Percentiles rank a stretch among this genome's conserved stretches.
Conservation (phyloP, 2,113 vertebrate species). For the Eurystomus gularis region DNA sequence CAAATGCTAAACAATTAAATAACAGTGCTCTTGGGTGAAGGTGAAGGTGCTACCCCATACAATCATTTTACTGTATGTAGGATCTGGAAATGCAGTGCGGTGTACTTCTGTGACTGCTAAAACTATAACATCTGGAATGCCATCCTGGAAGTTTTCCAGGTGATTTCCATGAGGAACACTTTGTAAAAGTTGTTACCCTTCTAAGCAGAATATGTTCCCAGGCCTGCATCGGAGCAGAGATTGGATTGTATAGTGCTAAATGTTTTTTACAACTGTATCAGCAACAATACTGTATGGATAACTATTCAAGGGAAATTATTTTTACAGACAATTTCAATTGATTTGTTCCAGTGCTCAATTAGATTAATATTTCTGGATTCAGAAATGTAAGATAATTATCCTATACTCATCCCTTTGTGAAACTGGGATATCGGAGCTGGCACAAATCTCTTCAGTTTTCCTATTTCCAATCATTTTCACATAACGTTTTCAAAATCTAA, state of each 20-base stretch:
- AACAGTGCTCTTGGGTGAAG: constrained; percentile 1
- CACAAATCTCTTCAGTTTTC: constrained; percentile 26
- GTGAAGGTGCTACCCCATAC: constrained; percentile 29
- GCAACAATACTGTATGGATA: constrained; percentile 78
- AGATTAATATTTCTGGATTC: constrained; percentile 75
- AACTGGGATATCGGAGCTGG: constrained; percentile 35
- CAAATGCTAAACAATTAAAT: constrained; percentile 22
- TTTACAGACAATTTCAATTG: constrained; percentile 79
- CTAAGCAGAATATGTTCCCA: constrained; percentile 75
- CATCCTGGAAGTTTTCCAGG: constrained; percentile 78
- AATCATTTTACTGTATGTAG: constrained; percentile 16
- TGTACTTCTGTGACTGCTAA: constrained; percentile 75
- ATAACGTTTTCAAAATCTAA: not conserved
- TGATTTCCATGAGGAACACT: constrained; percentile 83
- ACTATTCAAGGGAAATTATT: constrained; percentile 81
- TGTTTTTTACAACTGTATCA: constrained; percentile 83
- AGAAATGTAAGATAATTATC: constrained; percentile 61
- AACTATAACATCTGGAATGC: constrained; percentile 84
- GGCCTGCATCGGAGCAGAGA: constrained; percentile 75
- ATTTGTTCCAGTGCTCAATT: constrained; percentile 77
- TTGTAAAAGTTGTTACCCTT: constrained; percentile 82
- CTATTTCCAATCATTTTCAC: not conserved
- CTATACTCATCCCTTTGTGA: constrained; percentile 21
- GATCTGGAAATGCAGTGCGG: constrained; percentile 47
- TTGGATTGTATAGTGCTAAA: constrained; percentile 85